Conservation (phyloP, 2,888 invertebrate genomes). For the Pycnomerus fuliginosus region DNA sequence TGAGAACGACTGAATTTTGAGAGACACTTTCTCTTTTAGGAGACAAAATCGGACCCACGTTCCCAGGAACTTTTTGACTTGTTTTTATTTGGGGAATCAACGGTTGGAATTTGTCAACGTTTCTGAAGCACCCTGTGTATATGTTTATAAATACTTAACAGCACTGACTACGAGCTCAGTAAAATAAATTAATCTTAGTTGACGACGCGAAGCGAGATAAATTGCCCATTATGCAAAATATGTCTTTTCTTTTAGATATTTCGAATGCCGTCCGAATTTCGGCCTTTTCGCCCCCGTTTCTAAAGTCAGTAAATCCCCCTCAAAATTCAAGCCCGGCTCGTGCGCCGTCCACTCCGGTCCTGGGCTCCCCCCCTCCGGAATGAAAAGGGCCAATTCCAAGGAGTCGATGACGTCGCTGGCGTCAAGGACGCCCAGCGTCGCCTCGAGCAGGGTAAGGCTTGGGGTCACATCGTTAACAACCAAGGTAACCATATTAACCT, state of each 20-base stretch:
- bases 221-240: not conserved
- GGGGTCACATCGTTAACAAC: slow-evolving; percentile 68
- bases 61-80: no score
- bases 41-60: no score
- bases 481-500: slow-evolving; percentile 57
- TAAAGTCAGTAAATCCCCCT: slow-evolving; percentile 86
- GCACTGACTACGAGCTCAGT: no score
- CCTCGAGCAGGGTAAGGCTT: slow-evolving; percentile 79
- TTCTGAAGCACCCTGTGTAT: no score
- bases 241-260: slow-evolving; percentile 69
- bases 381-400: slow-evolving; percentile 76
- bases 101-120: no score
- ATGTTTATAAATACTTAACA: no score
- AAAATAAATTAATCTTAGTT: no score
- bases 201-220: not conserved
- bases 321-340: slow-evolving; percentile 64
- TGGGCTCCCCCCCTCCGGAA: slow-evolving; percentile 51
- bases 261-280: slow-evolving; percentile 85
- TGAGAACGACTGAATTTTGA: no score
- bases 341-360: slow-evolving; percentile 61
- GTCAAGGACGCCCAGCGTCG: slow-evolving; percentile 50
- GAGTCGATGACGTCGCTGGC: slow-evolving; percentile 74
- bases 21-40: no score
- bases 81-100: no score
- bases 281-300: slow-evolving; percentile 92